Percentiles rank a stretch among this genome's conserved stretches.
These are phyloP conservation scores for Lasius platythorax DNA, from an alignment of 2,888 invertebrate species.

Conservation along the genomic window DNA sequence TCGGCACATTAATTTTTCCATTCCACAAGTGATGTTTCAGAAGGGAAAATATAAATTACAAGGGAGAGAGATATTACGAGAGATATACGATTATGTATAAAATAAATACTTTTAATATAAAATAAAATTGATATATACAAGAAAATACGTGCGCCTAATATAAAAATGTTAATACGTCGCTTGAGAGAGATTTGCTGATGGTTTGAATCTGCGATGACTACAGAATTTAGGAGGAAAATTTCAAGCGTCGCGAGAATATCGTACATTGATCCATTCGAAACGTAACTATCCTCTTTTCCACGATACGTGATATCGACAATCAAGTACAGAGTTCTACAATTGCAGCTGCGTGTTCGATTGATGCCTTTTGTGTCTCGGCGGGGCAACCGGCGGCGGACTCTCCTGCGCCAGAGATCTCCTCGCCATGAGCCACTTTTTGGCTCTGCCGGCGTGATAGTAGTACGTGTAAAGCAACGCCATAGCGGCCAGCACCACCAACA, in stretches of 20 bases:
- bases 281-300: background rate
- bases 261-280: slow-evolving; percentile 2
- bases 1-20: slow-evolving; percentile 5
- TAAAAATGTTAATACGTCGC: slow-evolving; percentile 52
- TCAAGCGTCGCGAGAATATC: slow-evolving; percentile 21
- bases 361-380: slow-evolving; percentile 83
- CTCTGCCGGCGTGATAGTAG: slow-evolving; percentile 91
- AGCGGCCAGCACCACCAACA: slow-evolving; percentile 89
- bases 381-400: slow-evolving; percentile 83
- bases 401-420: slow-evolving; percentile 76
- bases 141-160: slow-evolving; percentile 51
- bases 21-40: slow-evolving; percentile 3
- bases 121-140: slow-evolving; percentile 70
- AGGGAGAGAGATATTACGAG: background rate
- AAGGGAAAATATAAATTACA: slow-evolving; percentile 32
- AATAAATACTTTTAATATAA: slow-evolving; percentile 75
- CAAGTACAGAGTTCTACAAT: slow-evolving; percentile 55
- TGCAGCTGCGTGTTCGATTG: slow-evolving; percentile 67
- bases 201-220: background rate
- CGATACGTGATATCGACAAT: slow-evolving; percentile 11
- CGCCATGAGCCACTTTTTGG: slow-evolving; percentile 89
- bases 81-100: slow-evolving; percentile 53
- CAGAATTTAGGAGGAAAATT: background rate
- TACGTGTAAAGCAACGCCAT: slow-evolving; percentile 91
- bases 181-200: slow-evolving; percentile 35